Conservation (phyloP, 2,797 vertebrate genomes). For the Tenualosa thibaudeaui region DNA sequence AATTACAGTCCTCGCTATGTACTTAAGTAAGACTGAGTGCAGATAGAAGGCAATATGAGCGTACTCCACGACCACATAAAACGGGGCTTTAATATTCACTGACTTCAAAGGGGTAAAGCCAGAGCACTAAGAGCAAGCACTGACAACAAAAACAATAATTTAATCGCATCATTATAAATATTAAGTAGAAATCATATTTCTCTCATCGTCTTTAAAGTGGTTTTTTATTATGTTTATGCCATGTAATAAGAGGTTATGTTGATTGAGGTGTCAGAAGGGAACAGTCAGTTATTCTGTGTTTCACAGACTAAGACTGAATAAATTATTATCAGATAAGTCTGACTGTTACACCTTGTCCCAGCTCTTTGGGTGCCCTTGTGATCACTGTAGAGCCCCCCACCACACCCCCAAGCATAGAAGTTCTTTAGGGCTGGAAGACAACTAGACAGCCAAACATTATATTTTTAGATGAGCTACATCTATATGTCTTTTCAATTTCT, state of each 20-base stretch:
- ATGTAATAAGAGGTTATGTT: conserved; percentile 62
- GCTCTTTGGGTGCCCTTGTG: neutral
- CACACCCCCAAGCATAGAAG: neutral
- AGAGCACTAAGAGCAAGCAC: conserved; percentile 65
- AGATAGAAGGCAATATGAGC: conserved; percentile 70
- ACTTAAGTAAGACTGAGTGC: conserved; percentile 74
- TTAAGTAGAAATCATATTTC: conserved; percentile 70
- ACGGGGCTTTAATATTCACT: conserved; percentile 74
- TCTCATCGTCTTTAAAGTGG: conserved; percentile 60
- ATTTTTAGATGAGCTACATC: neutral
- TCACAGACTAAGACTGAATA: conserved; percentile 32
- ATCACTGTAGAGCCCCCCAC: neutral
- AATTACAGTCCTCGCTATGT: conserved; percentile 79
- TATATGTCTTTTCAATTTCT: neutral
- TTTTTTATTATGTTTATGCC: conserved; percentile 62
- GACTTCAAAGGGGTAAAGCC: conserved; percentile 74
- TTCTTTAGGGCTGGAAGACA: neutral
- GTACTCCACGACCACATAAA: conserved; percentile 78
- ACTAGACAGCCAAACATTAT: neutral
- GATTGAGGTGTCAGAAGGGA: conserved; percentile 54
- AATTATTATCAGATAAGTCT: conserved; percentile 30
- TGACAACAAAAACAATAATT: conserved; percentile 78
- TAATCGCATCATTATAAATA: conserved; percentile 75
- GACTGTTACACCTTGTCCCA: neutral
- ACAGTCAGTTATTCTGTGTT: conserved; percentile 32